Evolutionary conservation across 2,113 vertebrate species (phyloP).

Genomic region (Mirounga angustirostris): DNA sequence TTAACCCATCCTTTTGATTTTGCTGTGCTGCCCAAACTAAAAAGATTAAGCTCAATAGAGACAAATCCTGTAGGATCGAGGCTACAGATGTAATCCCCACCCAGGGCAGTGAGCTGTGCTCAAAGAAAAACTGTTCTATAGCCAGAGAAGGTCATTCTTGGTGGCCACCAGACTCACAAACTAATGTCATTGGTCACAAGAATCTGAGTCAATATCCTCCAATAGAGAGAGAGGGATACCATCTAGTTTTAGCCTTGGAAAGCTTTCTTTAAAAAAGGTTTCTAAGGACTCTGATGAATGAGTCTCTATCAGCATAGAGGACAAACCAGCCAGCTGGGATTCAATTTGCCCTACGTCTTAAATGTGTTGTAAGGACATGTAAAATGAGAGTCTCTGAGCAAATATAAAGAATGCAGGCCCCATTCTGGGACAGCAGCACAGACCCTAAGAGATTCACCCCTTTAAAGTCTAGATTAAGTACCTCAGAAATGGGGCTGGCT

Average conservation of each 20-base stretch:
- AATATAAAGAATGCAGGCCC: neutral
- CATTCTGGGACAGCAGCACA: neutral
- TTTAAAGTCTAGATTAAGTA: neutral
- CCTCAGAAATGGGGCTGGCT: neutral
- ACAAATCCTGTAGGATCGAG: neutral
- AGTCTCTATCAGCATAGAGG: neutral
- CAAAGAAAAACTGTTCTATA: neutral
- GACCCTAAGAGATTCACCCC: neutral
- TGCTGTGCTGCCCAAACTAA: neutral
- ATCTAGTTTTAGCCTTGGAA: neutral
- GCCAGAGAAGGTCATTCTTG: neutral
- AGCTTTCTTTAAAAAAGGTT: neutral
- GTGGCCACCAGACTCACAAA: neutral
- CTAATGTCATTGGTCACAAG: neutral
- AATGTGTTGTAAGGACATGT: neutral
- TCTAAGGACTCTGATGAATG: neutral
- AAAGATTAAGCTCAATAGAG: neutral
- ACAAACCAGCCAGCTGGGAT: neutral
- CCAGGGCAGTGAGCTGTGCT: neutral
- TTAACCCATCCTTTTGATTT: neutral
- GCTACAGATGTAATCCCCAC: neutral
- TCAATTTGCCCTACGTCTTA: neutral
- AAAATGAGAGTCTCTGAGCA: constrained; percentile 15
- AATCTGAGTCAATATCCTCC: neutral
- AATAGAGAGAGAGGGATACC: neutral